Evolutionary conservation across 2,113 vertebrate genomes (phyloP), one percentile per base, ranked within the genome.

Genomic region (Eptesicus fuscus): DNA sequence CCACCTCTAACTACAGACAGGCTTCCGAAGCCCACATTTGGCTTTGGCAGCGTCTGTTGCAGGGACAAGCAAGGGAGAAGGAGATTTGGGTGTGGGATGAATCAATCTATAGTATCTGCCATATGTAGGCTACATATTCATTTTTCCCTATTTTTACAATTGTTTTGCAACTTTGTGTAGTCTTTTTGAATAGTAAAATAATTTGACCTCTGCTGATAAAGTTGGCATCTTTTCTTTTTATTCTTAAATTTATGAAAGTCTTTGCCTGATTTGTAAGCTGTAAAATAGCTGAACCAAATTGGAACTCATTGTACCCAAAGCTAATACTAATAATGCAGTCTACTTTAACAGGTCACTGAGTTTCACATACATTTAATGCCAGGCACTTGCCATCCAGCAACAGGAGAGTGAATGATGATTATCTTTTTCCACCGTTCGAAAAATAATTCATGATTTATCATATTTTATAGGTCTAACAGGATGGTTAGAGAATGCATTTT

Each of bases 401-500:
- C 44, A 87, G 40, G 76, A 80, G 83, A 93, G 94, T 84, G 76
- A 93, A 94, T 91, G 44, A 83, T 95, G 83, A n/a, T 91, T 84
- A 84, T 85, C 51, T 85, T 69, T 73, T 89, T 77, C 63, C 42
- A 70, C n/a, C 44, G 18, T 83, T 83, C 61, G 42, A 63, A 77
- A 83, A 86, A 71, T 83, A 51, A 51, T 11, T 35, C 51, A 44
- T 25, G n/a, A 51, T 80, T 61, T 92, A 49, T 84, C 80, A 85
- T 74, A 88, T 85, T 80, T 86, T 90, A 84, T 79, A 90, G 40
- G 20, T 88, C 49, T 56, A 76, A 42, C 17, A 84, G 44, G 92
- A 83, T 65, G 37, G 37, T 91, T 86, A 91, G 10, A 88, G 47
- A 82, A 61, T 89, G 17, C 37, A 65, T 88, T 91, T 91, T 78